A percentile compares a stretch with the other conserved stretches of the same genome.
phyloP scores from a whole-genome alignment of 1,140 invertebrate genomes.

The Zaprionus nigranus region DNA sequence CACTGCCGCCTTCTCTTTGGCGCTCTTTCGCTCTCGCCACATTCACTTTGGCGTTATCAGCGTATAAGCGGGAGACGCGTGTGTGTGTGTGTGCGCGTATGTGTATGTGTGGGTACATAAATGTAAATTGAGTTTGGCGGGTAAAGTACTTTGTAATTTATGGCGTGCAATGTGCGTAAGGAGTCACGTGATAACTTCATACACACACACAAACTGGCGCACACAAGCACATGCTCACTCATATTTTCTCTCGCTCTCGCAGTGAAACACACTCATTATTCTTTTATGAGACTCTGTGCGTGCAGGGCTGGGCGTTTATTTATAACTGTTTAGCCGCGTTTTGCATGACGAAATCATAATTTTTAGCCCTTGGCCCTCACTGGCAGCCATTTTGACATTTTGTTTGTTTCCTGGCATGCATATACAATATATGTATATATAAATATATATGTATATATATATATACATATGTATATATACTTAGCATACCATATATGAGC shows the following conservation, averaged over 20 bases:
- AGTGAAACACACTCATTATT: conserved; percentile 42
- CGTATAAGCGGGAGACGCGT: conserved; percentile 41
- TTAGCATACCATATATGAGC: background rate
- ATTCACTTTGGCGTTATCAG: conserved; percentile 64
- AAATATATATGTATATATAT: background rate
- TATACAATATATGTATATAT: conserved; percentile 12
- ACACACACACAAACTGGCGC: conserved; percentile 22
- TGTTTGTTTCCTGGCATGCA: conserved; percentile 65
- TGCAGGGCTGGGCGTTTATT: conserved; percentile 55
- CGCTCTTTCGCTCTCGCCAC: conserved; percentile 8
- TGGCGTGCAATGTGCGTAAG: conserved; percentile 81
- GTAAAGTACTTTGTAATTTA: conserved; percentile 82
- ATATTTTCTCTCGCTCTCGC: conserved; percentile 26
- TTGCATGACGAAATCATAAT: conserved; percentile 82
- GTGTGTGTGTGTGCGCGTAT: conserved; percentile 29
- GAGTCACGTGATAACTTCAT: conserved; percentile 81
- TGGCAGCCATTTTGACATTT: conserved; percentile 67
- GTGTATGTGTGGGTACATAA: conserved; percentile 54
- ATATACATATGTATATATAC: conserved; percentile 5
- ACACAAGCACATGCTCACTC: background rate
- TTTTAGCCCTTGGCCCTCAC: conserved; percentile 51
- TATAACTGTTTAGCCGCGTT: conserved; percentile 75
- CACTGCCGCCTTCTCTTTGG: conserved; percentile 5
- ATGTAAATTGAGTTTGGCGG: conserved; percentile 82
- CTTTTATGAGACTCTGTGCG: conserved; percentile 46